Evolutionary conservation across 1,140 invertebrate genomes (phyloP).

Genomic region (Agrypnia vestita): DNA sequence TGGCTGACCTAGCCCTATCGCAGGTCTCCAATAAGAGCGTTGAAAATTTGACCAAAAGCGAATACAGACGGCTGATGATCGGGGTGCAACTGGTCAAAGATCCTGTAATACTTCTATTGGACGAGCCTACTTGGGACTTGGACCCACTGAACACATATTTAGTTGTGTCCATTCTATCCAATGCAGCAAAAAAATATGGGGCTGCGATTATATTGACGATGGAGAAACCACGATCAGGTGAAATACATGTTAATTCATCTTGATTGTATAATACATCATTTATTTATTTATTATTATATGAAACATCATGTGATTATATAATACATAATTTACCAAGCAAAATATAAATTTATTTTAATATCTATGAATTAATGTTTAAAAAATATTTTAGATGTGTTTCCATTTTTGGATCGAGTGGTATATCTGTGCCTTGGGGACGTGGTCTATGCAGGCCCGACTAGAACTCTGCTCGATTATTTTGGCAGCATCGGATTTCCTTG

Average conservation of each 20-base stretch:
- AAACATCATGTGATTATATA: too few relatives aligned
- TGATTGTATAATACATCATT: neutral
- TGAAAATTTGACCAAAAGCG: conserved; percentile 85
- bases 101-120: conserved; percentile 88
- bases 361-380: neutral
- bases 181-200: conserved; percentile 92
- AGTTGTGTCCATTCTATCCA: conserved; percentile 92
- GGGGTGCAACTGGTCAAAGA: conserved; percentile 92
- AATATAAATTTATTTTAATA: neutral
- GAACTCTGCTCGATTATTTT: conserved; percentile 93
- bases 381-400: conserved; percentile 83
- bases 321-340: too few relatives aligned
- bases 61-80: conserved; percentile 88
- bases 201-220: conserved; percentile 91
- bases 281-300: too few relatives aligned
- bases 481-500: conserved; percentile 93
- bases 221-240: conserved; percentile 90
- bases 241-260: conserved; percentile 15
- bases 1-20: conserved; percentile 91
- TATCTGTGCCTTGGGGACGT: conserved; percentile 92
- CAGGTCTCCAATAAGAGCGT: conserved; percentile 86
- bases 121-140: conserved; percentile 92
- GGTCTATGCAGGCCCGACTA: conserved; percentile 91
- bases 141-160: conserved; percentile 94
- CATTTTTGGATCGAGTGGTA: conserved; percentile 88